Percentiles rank a stretch among this genome's conserved stretches.
These are phyloP conservation scores for Rhingia campestris DNA, from an alignment of 2,888 invertebrate species.

Conservation along the genomic window DNA sequence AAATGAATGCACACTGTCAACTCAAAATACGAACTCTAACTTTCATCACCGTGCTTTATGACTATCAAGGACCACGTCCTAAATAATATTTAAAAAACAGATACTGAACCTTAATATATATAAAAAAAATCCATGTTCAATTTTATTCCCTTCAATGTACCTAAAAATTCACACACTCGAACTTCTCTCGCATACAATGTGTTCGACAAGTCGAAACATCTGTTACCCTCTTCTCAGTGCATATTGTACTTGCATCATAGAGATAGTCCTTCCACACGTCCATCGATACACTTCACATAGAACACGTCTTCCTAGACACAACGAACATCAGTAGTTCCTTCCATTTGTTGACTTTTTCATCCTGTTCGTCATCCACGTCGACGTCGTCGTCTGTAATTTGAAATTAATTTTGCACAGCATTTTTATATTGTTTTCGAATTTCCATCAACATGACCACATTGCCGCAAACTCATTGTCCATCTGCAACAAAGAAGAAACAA, in stretches of 20 bases:
- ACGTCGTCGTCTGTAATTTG: conserved; percentile 58
- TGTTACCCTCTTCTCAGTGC: conserved; percentile 28
- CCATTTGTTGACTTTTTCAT: conserved; percentile 36
- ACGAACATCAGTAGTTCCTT: background rate
- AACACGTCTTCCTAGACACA: conserved; percentile 22
- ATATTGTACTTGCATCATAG: conserved; percentile 11
- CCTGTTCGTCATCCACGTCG: conserved; percentile 17
- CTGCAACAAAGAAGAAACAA: conserved; percentile 59
- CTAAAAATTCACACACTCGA: background rate
- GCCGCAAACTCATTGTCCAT: conserved; percentile 37
- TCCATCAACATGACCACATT: conserved; percentile 54
- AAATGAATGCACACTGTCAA: too few relatives aligned
- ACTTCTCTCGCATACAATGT: conserved; percentile 25
- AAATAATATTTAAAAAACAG: too few relatives aligned
- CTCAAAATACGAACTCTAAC: too few relatives aligned
- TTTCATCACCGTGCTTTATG: too few relatives aligned
- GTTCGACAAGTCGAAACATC: conserved; percentile 63
- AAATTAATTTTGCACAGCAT: conserved; percentile 75
- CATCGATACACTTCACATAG: background rate
- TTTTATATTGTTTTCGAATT: conserved; percentile 70
- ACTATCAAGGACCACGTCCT: too few relatives aligned
- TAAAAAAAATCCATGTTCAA: too few relatives aligned
- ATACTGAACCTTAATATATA: too few relatives aligned
- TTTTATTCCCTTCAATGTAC: too few relatives aligned
- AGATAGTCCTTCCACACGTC: background rate